Conservation (phyloP, 2,888 invertebrate genomes). For the Capitulum mitella region DNA sequence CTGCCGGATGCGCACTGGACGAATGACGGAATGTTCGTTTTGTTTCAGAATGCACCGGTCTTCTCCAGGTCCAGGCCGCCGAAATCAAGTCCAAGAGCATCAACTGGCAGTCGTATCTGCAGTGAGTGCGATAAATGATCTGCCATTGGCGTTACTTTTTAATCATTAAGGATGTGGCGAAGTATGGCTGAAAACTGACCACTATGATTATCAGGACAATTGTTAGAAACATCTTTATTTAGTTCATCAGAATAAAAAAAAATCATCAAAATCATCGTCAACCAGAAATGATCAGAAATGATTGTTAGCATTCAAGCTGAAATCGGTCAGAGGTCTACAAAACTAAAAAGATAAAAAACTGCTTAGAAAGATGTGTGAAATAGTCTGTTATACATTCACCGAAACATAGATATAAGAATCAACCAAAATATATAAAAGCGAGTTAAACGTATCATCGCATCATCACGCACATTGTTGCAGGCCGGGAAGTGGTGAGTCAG, state of each 20-base stretch:
- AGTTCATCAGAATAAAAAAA: not conserved
- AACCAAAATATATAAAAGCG: too few relatives aligned
- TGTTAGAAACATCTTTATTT: not conserved
- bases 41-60: constrained; percentile 75
- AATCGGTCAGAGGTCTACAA: too few relatives aligned
- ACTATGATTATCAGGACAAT: not conserved
- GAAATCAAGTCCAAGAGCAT: constrained; percentile 84
- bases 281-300: too few relatives aligned
- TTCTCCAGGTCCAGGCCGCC: constrained; percentile 88
- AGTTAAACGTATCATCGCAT: too few relatives aligned
- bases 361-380: too few relatives aligned
- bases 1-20: too few relatives aligned
- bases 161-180: not conserved
- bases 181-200: not conserved
- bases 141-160: not conserved
- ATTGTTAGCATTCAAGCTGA: too few relatives aligned
- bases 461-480: too few relatives aligned
- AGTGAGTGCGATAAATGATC: constrained; percentile 63
- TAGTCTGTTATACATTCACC: too few relatives aligned
- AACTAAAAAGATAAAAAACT: too few relatives aligned
- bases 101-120: constrained; percentile 96
- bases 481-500: too few relatives aligned
- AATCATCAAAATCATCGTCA: not conserved
- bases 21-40: not conserved
- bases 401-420: too few relatives aligned